Conservation (phyloP, 1,140 invertebrate genomes). For the Limonius californicus region DNA sequence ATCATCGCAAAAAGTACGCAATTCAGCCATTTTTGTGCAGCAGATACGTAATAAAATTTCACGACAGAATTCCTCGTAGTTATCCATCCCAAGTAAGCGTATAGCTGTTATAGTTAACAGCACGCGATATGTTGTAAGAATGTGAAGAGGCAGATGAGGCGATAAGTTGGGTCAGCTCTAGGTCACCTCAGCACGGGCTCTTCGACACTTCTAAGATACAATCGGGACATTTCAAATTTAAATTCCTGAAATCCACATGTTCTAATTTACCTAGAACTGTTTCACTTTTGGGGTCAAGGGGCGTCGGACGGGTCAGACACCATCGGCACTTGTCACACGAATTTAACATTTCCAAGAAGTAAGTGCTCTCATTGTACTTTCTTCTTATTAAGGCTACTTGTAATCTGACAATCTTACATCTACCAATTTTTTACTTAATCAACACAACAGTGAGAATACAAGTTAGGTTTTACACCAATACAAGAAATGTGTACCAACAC, state of each 20-base stretch:
- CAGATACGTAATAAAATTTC: constrained; percentile 32
- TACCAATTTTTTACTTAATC: too few relatives aligned
- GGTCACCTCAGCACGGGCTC: constrained; percentile 16
- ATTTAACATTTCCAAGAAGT: background rate
- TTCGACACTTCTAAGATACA: constrained; percentile 25
- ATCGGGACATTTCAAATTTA: constrained; percentile 22
- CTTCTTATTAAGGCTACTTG: too few relatives aligned
- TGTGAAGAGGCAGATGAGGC: constrained; percentile 21
- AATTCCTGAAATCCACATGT: constrained; percentile 11
- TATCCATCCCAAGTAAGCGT: constrained; percentile 23
- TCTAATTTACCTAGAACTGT: constrained; percentile 1
- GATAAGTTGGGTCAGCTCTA: constrained; percentile 23
- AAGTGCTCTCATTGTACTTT: too few relatives aligned
- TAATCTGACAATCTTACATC: too few relatives aligned
- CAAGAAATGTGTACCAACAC: too few relatives aligned
- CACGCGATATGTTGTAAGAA: constrained; percentile 27
- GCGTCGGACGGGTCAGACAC: background rate
- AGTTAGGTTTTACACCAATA: too few relatives aligned
- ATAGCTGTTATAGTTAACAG: constrained; percentile 27
- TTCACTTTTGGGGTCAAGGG: background rate
- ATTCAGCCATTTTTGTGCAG: constrained; percentile 28
- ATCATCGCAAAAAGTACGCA: constrained; percentile 26
- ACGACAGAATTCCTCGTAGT: constrained; percentile 30
- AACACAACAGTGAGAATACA: too few relatives aligned
- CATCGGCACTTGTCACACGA: background rate